Conservation (phyloP, 2,888 invertebrate species). For the Parnassius orleans region DNA sequence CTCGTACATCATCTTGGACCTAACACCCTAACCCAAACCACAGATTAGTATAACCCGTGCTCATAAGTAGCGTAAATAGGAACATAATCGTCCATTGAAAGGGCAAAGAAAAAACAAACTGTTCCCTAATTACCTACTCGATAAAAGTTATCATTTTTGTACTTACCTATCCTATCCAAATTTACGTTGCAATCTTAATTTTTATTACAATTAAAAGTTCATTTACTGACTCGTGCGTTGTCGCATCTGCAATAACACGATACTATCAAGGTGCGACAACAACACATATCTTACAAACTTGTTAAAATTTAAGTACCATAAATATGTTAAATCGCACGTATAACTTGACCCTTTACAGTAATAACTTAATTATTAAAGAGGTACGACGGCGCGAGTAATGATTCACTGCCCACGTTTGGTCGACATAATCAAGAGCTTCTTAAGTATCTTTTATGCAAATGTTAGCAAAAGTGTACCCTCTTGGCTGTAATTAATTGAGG, state of each 20-base stretch:
- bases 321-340: slow-evolving; percentile 29
- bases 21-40: too few relatives aligned
- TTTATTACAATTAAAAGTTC: slow-evolving; percentile 9
- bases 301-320: slow-evolving; percentile 26
- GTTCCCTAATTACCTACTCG: too few relatives aligned
- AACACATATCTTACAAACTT: slow-evolving; percentile 14
- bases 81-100: too few relatives aligned
- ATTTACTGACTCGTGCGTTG: slow-evolving; percentile 5
- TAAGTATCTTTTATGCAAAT: slow-evolving; percentile 74
- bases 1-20: too few relatives aligned
- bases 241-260: slow-evolving; percentile 1
- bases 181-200: slow-evolving; percentile 2
- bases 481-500: slow-evolving; percentile 64
- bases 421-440: slow-evolving; percentile 64
- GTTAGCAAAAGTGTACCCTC: slow-evolving; percentile 56
- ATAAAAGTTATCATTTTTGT: too few relatives aligned
- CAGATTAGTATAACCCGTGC: too few relatives aligned
- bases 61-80: too few relatives aligned
- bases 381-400: slow-evolving; percentile 43
- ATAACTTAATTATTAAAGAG: slow-evolving; percentile 66
- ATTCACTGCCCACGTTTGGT: slow-evolving; percentile 57
- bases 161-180: neutral
- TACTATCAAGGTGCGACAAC: slow-evolving; percentile 5
- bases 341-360: slow-evolving; percentile 38
- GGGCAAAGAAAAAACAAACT: too few relatives aligned